Conservation (phyloP, 2,888 invertebrate genomes). For the Caenorhabditis sp. region DNA sequence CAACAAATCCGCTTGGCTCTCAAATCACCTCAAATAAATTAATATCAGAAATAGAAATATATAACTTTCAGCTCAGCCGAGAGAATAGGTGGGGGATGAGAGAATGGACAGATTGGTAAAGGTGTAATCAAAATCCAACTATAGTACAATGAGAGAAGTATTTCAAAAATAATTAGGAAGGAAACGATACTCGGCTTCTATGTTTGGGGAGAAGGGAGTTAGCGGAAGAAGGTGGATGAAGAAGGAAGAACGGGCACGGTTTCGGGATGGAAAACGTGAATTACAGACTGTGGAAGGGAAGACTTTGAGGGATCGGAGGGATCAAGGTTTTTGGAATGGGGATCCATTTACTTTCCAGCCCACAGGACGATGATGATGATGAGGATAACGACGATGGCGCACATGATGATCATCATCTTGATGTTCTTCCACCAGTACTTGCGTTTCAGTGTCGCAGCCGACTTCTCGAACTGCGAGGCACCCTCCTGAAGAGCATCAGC, state of each 20-base stretch:
- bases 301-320: not conserved
- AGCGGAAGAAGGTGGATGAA: conserved; percentile 22
- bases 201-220: conserved; percentile 34
- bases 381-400: conserved; percentile 79
- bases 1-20: conserved; percentile 17
- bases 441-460: conserved; percentile 83
- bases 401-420: conserved; percentile 83
- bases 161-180: conserved; percentile 12
- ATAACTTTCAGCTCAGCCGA: conserved; percentile 44
- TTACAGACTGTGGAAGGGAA: conserved; percentile 23
- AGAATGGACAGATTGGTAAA: conserved; percentile 35
- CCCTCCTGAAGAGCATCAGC: conserved; percentile 83
- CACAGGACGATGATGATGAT: conserved; percentile 82
- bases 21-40: conserved; percentile 42
- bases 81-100: conserved; percentile 4
- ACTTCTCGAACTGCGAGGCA: conserved; percentile 83
- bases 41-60: conserved; percentile 40
- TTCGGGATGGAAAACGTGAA: conserved; percentile 22
- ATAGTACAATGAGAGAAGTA: conserved; percentile 41
- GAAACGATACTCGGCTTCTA: conserved; percentile 55
- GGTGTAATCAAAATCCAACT: conserved; percentile 27
- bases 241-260: conserved; percentile 3
- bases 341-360: conserved; percentile 73
- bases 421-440: conserved; percentile 84
- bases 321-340: not conserved